These are phyloP conservation scores for Callopanchax toddi DNA, from an alignment of 2,113 vertebrate species.

Conservation along the genomic window DNA sequence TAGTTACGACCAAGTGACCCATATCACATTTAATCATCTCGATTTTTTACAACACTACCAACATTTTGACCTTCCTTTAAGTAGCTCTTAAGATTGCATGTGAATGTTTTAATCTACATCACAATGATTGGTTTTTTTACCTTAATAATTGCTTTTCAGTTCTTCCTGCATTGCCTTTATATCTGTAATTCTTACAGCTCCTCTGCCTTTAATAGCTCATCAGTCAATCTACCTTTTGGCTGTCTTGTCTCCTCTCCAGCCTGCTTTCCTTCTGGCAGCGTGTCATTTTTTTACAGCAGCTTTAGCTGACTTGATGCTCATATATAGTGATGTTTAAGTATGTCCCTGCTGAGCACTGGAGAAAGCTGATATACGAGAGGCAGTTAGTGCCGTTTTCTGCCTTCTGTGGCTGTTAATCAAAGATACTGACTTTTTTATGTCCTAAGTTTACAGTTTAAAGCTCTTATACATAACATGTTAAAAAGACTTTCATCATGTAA, in stretches of 20 bases:
- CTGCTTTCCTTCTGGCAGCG: conserved; percentile 6
- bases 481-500: conserved; percentile 26
- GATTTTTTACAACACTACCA: background rate
- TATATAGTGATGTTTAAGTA: conserved; percentile 44
- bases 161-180: background rate
- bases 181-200: conserved; percentile 19
- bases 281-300: conserved; percentile 8
- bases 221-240: background rate
- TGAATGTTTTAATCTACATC: conserved; percentile 9
- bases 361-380: conserved; percentile 44
- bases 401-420: conserved; percentile 56
- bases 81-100: background rate
- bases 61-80: conserved; percentile 6
- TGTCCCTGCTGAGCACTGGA: conserved; percentile 22
- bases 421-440: conserved; percentile 34
- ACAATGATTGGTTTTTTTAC: conserved; percentile 1
- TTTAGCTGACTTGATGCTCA: conserved; percentile 19
- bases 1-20: background rate
- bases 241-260: conserved; percentile 20
- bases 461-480: conserved; percentile 17
- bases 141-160: conserved; percentile 15
- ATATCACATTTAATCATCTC: background rate
- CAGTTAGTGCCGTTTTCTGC: conserved; percentile 39
- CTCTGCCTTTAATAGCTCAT: conserved; percentile 8
- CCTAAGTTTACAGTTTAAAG: conserved; percentile 20